Percentiles rank a stretch among this genome's conserved stretches.
Conservation (phyloP, 1,140 invertebrate species). For the Reticulitermes speratus region DNA sequence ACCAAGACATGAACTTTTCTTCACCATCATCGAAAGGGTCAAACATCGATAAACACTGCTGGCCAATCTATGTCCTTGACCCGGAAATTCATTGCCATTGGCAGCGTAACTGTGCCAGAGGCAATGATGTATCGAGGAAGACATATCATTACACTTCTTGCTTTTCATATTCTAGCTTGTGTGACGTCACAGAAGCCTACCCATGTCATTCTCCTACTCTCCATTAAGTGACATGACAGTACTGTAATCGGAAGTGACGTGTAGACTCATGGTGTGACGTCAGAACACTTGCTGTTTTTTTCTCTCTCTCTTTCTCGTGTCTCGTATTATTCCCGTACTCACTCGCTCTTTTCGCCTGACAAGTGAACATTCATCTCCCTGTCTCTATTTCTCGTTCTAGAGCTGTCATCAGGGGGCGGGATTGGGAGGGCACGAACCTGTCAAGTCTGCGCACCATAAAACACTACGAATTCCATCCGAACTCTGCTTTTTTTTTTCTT, state of each 20-base stretch:
- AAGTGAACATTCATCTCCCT: slow-evolving; percentile 24
- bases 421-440: slow-evolving; percentile 21
- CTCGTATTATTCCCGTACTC: background rate
- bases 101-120: background rate
- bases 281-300: slow-evolving; percentile 8
- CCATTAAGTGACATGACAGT: slow-evolving; percentile 22
- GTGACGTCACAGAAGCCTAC: background rate
- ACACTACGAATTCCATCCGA: slow-evolving; percentile 19
- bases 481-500: slow-evolving; percentile 6
- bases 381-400: background rate
- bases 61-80: background rate
- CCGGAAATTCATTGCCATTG: background rate
- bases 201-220: background rate
- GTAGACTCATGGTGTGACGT: slow-evolving; percentile 13
- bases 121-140: background rate
- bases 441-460: slow-evolving; percentile 27
- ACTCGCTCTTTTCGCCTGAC: slow-evolving; percentile 19
- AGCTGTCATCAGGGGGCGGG: slow-evolving; percentile 27
- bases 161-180: background rate
- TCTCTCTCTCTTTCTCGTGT: slow-evolving; percentile 17
- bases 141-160: background rate
- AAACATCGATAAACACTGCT: background rate
- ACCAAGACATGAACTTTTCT: too few relatives aligned
- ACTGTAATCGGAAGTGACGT: slow-evolving; percentile 28
- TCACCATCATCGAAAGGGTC: too few relatives aligned